phyloP scores from a whole-genome alignment of 1,140 invertebrate genomes.

The Lucilia sericata region DNA sequence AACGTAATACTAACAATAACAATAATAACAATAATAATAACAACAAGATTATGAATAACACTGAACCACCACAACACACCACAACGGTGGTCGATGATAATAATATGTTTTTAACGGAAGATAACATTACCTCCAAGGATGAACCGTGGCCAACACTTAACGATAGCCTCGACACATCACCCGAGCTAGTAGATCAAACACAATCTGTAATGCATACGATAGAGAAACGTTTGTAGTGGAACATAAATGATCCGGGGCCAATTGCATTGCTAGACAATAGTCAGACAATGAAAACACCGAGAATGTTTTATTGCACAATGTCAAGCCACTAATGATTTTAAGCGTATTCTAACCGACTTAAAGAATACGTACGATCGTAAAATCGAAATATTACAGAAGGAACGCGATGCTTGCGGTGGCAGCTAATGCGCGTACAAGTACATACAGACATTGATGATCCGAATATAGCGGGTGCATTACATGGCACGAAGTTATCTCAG shows the following conservation, averaged over 20 bases:
- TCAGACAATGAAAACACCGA: conserved; percentile 76
- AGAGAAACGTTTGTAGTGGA: conserved; percentile 66
- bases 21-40: conserved; percentile 69
- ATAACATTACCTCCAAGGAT: conserved; percentile 72
- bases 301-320: conserved; percentile 76
- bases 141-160: conserved; percentile 72
- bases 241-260: conserved; percentile 63
- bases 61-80: conserved; percentile 54
- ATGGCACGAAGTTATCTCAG: conserved; percentile 65
- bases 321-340: conserved; percentile 76
- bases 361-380: conserved; percentile 73
- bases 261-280: conserved; percentile 68
- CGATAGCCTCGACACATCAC: conserved; percentile 70
- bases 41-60: conserved; percentile 70
- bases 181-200: conserved; percentile 69
- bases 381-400: conserved; percentile 75
- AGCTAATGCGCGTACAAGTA: conserved; percentile 72
- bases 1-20: conserved; percentile 68
- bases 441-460: conserved; percentile 72
- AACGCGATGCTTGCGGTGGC: conserved; percentile 77
- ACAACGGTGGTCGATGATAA: conserved; percentile 64
- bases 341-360: conserved; percentile 76
- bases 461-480: conserved; percentile 65
- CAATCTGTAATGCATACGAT: conserved; percentile 65
- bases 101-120: conserved; percentile 65